Conservation (phyloP, 1,140 invertebrate species). For the Vollenhovia emeryi region DNA sequence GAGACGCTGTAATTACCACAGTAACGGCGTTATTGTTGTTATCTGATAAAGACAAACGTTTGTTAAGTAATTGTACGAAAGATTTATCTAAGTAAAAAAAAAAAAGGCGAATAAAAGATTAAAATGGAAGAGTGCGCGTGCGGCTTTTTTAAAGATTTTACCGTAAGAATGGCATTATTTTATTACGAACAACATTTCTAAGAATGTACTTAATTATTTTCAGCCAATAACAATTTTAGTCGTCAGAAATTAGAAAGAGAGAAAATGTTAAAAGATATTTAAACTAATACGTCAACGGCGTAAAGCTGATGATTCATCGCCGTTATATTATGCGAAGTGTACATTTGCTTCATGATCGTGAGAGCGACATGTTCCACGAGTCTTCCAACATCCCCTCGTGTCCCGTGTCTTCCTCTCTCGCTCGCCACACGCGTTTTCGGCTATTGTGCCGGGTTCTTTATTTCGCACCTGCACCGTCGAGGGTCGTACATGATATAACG, state of each 20-base stretch:
- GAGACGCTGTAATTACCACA: neutral
- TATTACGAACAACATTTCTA: neutral
- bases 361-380: slow-evolving; percentile 4
- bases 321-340: slow-evolving; percentile 1
- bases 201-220: neutral
- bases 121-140: neutral
- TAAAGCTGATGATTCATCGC: neutral
- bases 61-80: neutral
- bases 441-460: slow-evolving; percentile 9
- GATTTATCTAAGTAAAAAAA: neutral
- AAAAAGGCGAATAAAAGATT: neutral
- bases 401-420: neutral
- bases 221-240: neutral
- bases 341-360: slow-evolving; percentile 19
- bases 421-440: neutral
- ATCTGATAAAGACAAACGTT: neutral
- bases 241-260: neutral
- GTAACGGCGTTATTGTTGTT: neutral
- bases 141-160: neutral
- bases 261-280: neutral
- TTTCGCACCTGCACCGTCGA: neutral
- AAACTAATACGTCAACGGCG: neutral
- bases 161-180: neutral
- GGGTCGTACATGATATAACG: neutral
- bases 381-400: neutral